Evolutionary conservation across 2,888 invertebrate genomes (phyloP).

Genomic region (Dryadula phaetusa): DNA sequence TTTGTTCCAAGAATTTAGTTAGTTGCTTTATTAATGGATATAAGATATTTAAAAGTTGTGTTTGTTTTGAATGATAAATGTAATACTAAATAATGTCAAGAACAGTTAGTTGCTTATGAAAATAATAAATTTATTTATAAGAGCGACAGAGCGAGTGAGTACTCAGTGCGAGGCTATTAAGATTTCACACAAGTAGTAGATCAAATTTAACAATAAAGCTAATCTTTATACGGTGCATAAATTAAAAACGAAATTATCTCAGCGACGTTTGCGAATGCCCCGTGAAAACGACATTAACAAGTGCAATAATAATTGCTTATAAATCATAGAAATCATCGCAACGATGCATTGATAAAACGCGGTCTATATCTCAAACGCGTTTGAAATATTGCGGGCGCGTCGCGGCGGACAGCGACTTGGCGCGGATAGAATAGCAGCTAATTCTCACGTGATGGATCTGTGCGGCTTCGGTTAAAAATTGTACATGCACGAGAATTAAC

Average conservation of each 20-base stretch:
- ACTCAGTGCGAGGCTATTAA: not conserved
- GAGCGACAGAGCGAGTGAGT: not conserved
- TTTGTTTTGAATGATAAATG: not conserved
- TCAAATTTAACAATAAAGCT: slow-evolving; percentile 35
- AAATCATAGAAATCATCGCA: slow-evolving; percentile 80
- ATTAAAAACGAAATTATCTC: slow-evolving; percentile 70
- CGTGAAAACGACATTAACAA: slow-evolving; percentile 81
- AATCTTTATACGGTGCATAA: slow-evolving; percentile 47
- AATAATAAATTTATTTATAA: not conserved
- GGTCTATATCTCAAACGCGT: slow-evolving; percentile 76
- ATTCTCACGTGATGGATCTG: slow-evolving; percentile 79
- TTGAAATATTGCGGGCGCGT: slow-evolving; percentile 79
- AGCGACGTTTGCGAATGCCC: slow-evolving; percentile 72
- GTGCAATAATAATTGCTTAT: slow-evolving; percentile 81
- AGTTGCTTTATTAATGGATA: not conserved
- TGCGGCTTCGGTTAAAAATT: slow-evolving; percentile 49
- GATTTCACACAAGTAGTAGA: slow-evolving; percentile 19
- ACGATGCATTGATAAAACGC: slow-evolving; percentile 83
- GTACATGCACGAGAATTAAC: slow-evolving; percentile 33
- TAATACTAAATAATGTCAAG: not conserved
- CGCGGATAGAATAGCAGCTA: slow-evolving; percentile 72
- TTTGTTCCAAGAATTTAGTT: not conserved
- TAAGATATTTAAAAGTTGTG: not conserved
- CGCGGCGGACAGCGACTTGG: slow-evolving; percentile 75
- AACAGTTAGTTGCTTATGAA: not conserved